A percentile compares a stretch with the other conserved stretches of the same genome.
These are phyloP conservation scores for Tychaedon coryphoeus DNA, from an alignment of 2,113 vertebrate genomes.

Conservation along the genomic window DNA sequence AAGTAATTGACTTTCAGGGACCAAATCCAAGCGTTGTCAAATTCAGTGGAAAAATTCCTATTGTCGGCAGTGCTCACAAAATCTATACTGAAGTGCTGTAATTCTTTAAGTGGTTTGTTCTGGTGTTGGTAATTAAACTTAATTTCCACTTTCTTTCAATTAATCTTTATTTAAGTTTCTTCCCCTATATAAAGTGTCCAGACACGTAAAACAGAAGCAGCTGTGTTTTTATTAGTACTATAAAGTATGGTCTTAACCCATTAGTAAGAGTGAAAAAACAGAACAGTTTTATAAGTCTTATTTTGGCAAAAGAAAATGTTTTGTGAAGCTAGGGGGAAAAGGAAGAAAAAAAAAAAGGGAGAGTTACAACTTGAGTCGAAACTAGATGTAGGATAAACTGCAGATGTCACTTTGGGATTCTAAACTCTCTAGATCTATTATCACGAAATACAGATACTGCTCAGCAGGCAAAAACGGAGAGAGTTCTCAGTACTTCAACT, in stretches of 20 bases:
- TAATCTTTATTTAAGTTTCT: slow-evolving; percentile 55
- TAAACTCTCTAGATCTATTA: background rate
- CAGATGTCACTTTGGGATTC: background rate
- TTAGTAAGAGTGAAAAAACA: background rate
- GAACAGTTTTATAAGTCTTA: background rate
- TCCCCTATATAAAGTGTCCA: background rate
- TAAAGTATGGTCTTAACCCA: slow-evolving; percentile 21
- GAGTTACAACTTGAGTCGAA: background rate
- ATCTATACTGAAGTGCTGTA: background rate
- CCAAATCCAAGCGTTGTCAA: slow-evolving; percentile 5
- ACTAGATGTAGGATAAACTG: background rate
- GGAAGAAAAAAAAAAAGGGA: background rate
- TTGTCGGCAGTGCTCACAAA: background rate
- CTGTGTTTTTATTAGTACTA: slow-evolving; percentile 40
- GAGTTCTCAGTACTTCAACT: background rate
- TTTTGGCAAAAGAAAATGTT: background rate
- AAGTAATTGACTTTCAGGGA: background rate
- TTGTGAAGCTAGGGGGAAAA: background rate
- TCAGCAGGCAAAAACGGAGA: background rate
- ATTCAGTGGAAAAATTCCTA: background rate
- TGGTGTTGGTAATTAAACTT: slow-evolving; percentile 31
- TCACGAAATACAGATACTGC: background rate
- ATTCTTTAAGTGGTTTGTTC: slow-evolving; percentile 28
- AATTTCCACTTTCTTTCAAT: slow-evolving; percentile 21
- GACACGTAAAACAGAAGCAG: slow-evolving; percentile 21